phyloP scores from a whole-genome alignment of 1,140 invertebrate genomes.

The Eriosoma lanigerum region DNA sequence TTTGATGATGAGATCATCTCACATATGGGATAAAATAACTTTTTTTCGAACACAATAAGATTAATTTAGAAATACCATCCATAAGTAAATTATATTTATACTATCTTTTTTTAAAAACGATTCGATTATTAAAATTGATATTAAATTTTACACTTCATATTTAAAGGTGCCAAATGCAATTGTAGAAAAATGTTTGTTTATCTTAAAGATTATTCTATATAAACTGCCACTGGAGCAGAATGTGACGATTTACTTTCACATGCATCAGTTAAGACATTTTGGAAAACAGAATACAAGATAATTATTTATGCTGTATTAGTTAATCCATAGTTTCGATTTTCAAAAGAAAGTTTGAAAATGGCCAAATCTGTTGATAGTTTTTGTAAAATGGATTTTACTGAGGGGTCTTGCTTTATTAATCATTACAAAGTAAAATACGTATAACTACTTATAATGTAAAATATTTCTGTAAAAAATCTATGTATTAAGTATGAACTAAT shows the following conservation, averaged over 20 bases:
- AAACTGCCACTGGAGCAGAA: neutral
- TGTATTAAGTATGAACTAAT: neutral
- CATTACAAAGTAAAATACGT: slow-evolving; percentile 7
- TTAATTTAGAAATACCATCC: neutral
- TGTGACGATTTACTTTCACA: too few species aligned
- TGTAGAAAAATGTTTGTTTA: neutral
- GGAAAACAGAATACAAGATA: neutral
- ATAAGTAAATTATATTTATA: neutral
- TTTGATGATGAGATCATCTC: too few species aligned
- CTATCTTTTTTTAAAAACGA: slow-evolving; percentile 3
- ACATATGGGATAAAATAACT: too few species aligned
- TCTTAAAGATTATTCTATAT: neutral
- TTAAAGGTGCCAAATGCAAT: neutral
- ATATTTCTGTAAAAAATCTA: too few species aligned
- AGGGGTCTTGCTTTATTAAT: slow-evolving; percentile 1
- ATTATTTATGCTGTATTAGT: slow-evolving; percentile 11
- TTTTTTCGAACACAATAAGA: too few species aligned
- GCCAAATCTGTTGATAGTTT: slow-evolving; percentile 5
- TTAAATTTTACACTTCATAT: neutral
- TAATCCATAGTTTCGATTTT: neutral
- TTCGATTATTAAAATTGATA: neutral
- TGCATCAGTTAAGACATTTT: too few species aligned
- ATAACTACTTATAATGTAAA: slow-evolving; percentile 4
- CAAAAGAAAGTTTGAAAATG: neutral
- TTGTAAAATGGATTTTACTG: neutral